Conservation (phyloP, 2,113 vertebrate species). For the Antennarius striatus region DNA sequence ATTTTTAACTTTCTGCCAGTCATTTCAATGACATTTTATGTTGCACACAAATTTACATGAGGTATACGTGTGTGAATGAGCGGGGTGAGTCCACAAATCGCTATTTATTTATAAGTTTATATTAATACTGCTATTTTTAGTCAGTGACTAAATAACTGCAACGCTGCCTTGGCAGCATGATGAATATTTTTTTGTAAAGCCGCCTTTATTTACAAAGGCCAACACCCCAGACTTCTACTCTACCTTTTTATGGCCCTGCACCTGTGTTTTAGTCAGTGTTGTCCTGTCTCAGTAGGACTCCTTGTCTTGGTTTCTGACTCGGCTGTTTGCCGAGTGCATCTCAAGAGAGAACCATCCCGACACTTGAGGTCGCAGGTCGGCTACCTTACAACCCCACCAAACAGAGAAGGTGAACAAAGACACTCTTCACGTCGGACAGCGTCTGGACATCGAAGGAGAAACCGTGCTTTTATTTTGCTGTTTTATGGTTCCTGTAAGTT, state of each 20-base stretch:
- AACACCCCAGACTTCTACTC: slow-evolving; percentile 68
- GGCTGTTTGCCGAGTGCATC: slow-evolving; percentile 61
- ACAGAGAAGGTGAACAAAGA: slow-evolving; percentile 53
- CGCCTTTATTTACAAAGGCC: slow-evolving; percentile 97
- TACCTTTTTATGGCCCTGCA: slow-evolving; percentile 65
- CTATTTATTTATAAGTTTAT: slow-evolving; percentile 95
- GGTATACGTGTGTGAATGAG: slow-evolving; percentile 63
- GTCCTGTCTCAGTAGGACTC: slow-evolving; percentile 69
- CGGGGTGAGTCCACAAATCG: slow-evolving; percentile 73
- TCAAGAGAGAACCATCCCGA: slow-evolving; percentile 47
- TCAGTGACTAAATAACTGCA: slow-evolving; percentile 97
- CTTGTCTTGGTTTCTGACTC: slow-evolving; percentile 54
- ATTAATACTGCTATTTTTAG: slow-evolving; percentile 94
- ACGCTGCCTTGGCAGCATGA: slow-evolving; percentile 97
- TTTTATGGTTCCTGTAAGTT: slow-evolving; percentile 40
- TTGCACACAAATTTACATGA: slow-evolving; percentile 59
- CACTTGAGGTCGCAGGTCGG: slow-evolving; percentile 56
- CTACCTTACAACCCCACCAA: slow-evolving; percentile 57
- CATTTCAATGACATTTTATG: slow-evolving; percentile 48
- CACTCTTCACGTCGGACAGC: slow-evolving; percentile 28
- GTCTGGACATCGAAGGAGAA: slow-evolving; percentile 29
- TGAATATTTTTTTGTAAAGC: slow-evolving; percentile 88
- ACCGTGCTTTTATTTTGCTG: slow-evolving; percentile 68
- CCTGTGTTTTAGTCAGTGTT: slow-evolving; percentile 68
- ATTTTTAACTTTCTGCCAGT: slow-evolving; percentile 42